Evolutionary conservation across 2,113 vertebrate species (phyloP).

Genomic region (Poecile atricapillus): DNA sequence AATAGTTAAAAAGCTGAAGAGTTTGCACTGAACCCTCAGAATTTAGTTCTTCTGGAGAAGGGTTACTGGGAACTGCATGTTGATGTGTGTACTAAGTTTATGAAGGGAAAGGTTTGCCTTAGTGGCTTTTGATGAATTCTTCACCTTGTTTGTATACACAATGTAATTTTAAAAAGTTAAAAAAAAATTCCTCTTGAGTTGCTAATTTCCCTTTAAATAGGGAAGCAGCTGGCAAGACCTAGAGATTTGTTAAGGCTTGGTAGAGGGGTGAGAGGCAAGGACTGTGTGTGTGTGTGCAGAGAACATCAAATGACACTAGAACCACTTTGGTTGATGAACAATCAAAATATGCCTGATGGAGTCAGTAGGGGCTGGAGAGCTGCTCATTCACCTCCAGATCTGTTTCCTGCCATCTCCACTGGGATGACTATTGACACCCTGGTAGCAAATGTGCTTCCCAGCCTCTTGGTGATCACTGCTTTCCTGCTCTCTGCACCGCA

Average conservation of each 20-base stretch:
- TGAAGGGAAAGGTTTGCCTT: neutral
- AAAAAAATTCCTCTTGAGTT: neutral
- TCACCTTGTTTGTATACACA: neutral
- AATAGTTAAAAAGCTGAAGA: neutral
- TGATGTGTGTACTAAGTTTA: neutral
- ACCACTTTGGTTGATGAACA: neutral
- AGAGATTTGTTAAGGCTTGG: neutral
- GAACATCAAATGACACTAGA: neutral
- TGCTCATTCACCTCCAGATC: neutral
- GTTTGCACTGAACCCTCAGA: neutral
- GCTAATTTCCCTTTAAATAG: neutral
- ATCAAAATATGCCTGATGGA: neutral
- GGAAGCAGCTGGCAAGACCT: neutral
- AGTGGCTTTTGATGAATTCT: neutral
- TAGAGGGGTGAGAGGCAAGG: neutral
- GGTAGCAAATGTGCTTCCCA: neutral
- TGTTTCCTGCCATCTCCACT: neutral
- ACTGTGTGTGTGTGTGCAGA: neutral
- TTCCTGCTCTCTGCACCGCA: neutral
- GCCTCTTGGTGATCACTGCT: neutral
- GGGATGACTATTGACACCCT: neutral
- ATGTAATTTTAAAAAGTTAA: neutral
- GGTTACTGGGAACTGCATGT: neutral
- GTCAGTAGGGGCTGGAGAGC: neutral
- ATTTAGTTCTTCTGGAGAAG: neutral